Evolutionary conservation across 2,113 vertebrate species (phyloP), one percentile per base, ranked within the genome.

Genomic region (Carollia perspicillata): DNA sequence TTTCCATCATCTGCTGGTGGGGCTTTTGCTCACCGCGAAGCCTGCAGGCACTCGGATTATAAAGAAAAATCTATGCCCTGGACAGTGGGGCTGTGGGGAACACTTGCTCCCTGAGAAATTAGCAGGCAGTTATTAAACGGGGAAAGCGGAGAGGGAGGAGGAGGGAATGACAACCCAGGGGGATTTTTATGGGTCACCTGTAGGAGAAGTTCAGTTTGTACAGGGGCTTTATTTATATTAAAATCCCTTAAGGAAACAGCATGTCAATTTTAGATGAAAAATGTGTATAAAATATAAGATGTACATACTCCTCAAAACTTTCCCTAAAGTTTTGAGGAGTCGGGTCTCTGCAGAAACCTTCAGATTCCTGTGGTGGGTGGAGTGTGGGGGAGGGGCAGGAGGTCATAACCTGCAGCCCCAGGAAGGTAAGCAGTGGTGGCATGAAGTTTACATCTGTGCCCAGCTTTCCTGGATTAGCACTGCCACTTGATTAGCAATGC

Each of bases 1-100:
- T 97, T 81, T 69, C 94, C 84, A 77, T 90, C 88, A 42, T 95
- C 84, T 90, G 90, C 77, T 22, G 58, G 63, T n/a, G 42, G 77
- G 69, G 90, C 81, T 90, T 77, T 71, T 26, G 44, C 66, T 92
- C 63, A 51, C 80, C 20, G 11, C 3, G 5, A 42, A 77, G 89
- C 84, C 94, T 51, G 74, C 5, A 0, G 81, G 94, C n/a, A 10
- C 55, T 33, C 60, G 23, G 89, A 90, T 74, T 60, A 78, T 12
- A 75, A 42, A 71, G 65, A 88, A 79, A 79, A 93, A 94, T 37
- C 69, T 9, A 16, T 37, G 37, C 55, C 63, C n/a, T 23, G 22
- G 1, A 10, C 0, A 9, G 47, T 30, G 26, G 53, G 69, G 26
- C 53, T 72, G 66, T n/a, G 51, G 42, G 42, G 63, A 78, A 55